These are phyloP conservation scores for Sciurus vulgaris DNA, from an alignment of 2,797 vertebrate species.

Conservation along the genomic window DNA sequence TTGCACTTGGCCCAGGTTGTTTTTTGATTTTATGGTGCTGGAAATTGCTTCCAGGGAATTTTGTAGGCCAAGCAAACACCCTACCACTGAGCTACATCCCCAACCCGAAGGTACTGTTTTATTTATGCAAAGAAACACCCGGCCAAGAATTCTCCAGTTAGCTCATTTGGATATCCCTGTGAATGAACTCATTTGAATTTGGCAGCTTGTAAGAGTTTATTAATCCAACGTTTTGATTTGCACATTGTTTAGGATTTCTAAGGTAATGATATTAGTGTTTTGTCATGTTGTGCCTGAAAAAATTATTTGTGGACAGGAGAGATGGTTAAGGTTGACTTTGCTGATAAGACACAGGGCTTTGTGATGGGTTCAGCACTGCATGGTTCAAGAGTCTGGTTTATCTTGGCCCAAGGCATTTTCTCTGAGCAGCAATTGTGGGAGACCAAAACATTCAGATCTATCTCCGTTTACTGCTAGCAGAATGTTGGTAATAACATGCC, in stretches of 20 bases:
- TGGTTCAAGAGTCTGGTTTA: background rate
- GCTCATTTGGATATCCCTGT: background rate
- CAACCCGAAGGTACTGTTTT: background rate
- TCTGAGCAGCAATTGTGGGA: background rate
- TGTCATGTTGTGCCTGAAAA: background rate
- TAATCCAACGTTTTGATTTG: slow-evolving; percentile 20
- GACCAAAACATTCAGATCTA: background rate
- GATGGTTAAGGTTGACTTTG: background rate
- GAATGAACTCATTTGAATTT: slow-evolving; percentile 29
- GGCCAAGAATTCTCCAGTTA: slow-evolving; percentile 15
- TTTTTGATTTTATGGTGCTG: background rate
- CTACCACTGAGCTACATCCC: too few relatives aligned
- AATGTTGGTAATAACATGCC: background rate
- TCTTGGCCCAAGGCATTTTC: background rate
- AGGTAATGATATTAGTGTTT: background rate
- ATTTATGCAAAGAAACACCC: slow-evolving; percentile 11
- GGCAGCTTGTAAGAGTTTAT: background rate
- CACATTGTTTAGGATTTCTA: slow-evolving; percentile 13
- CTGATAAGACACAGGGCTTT: background rate
- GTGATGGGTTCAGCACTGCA: background rate
- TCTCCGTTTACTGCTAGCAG: background rate
- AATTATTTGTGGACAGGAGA: background rate
- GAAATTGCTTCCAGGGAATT: background rate
- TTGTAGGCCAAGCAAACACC: background rate
- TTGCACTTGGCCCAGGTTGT: background rate